Evolutionary conservation across 1,140 invertebrate genomes (phyloP), one percentile per base, ranked within the genome.

Genomic region (Euschistus heros): DNA sequence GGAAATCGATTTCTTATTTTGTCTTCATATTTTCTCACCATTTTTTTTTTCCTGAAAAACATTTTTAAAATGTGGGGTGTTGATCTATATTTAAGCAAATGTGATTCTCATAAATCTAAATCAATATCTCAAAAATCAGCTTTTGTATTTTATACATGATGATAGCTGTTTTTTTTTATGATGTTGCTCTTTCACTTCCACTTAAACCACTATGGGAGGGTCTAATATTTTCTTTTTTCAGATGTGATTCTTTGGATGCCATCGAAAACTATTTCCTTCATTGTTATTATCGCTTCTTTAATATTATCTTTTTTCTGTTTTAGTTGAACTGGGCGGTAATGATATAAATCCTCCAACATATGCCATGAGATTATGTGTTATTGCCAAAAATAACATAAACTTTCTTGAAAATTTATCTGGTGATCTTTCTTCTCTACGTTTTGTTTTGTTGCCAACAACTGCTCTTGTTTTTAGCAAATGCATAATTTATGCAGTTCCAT

Each of bases 381-480:
- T 66, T 18, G 30, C 59, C 50, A 37, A 37, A 17, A 54, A 61
- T 26, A 57, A 66, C 26, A 22, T 66, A n/a, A 18, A 33, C 14
- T 47, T 63, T 37, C 24, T 66, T 62, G 65, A 66, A 54, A 26
- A 24, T 26, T 46, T 44, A n/a, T 18, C 55, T 22, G 65, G 65
- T 26, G 61, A 66, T 54, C 54, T 66, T n/a, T 18, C 61, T 27
- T 24, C n/a, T 15, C 47, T 66, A 8, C 44, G 55, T 44, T 66
- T 66, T 33, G 22, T 66, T 8, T 26, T 63, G n/a, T 22, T 66
- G 14, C 60, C 60, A 3, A 33, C 60, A 2, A 54, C 44, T 37
- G 65, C 61, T n/a, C 50, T 66, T 24, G 61, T 66, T 46, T 66
- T 66, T 26, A 66, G 62, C 30, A 59, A 61, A 17, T n/a, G n/a